phyloP scores from a whole-genome alignment of 2,888 invertebrate genomes.

The Andrena dorsata region DNA sequence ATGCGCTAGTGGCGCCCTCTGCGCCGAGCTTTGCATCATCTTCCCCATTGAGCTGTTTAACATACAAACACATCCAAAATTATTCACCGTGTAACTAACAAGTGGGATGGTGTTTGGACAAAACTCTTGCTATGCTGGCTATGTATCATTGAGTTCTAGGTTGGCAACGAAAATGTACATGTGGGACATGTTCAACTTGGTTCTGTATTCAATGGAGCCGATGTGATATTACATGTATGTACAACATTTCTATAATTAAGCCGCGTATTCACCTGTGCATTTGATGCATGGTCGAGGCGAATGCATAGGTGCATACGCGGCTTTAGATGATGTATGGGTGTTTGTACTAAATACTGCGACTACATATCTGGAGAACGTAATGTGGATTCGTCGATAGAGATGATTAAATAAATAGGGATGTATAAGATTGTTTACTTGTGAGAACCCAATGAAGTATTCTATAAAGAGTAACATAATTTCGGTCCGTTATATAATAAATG shows the following conservation, averaged over 20 bases:
- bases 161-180: slow-evolving; percentile 6
- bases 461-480: neutral
- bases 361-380: too few species aligned
- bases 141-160: neutral
- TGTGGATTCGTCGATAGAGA: too few species aligned
- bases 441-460: neutral
- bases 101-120: neutral
- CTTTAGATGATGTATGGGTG: neutral
- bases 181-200: neutral
- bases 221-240: neutral
- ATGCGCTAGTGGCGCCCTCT: too few species aligned
- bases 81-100: slow-evolving; percentile 1
- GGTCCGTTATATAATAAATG: neutral
- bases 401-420: too few species aligned
- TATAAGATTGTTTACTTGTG: neutral
- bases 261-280: too few species aligned
- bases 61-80: neutral
- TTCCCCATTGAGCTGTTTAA: neutral
- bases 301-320: too few species aligned
- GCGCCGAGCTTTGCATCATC: too few species aligned
- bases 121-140: neutral
- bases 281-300: too few species aligned
- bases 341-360: slow-evolving; percentile 2
- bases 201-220: neutral
- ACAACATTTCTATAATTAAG: neutral